These are phyloP conservation scores for Xenopus laevis DNA, from an alignment of 2,113 vertebrate species.

Conservation along the genomic window DNA sequence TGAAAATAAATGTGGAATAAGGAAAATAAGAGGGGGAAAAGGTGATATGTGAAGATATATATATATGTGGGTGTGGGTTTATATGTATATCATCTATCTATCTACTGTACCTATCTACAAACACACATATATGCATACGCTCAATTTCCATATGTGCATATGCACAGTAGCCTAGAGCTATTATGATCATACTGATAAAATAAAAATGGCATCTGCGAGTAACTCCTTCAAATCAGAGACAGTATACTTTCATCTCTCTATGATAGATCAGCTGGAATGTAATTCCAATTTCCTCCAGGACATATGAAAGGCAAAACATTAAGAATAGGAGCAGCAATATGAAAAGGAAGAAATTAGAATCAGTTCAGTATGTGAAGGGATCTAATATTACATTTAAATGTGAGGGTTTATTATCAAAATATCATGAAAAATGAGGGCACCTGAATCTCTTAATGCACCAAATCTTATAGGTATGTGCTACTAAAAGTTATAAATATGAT, in stretches of 20 bases:
- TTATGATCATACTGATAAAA: conserved; percentile 11
- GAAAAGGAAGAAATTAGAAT: conserved; percentile 25
- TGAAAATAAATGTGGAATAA: background rate
- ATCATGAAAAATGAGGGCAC: conserved; percentile 45
- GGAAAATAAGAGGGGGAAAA: conserved; percentile 8
- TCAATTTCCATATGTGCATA: too few relatives aligned
- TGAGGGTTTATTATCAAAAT: conserved; percentile 28
- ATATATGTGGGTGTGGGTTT: too few relatives aligned
- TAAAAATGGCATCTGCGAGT: conserved; percentile 31
- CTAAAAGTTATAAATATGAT: conserved; percentile 39
- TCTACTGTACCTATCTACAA: too few relatives aligned
- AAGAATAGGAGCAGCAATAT: conserved; percentile 26
- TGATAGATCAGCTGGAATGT: conserved; percentile 28
- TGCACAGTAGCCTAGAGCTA: conserved; percentile 2
- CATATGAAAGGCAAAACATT: conserved; percentile 33
- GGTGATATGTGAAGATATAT: too few relatives aligned
- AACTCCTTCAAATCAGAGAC: conserved; percentile 15
- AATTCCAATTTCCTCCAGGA: conserved; percentile 36
- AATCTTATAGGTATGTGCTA: conserved; percentile 24
- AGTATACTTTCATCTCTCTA: conserved; percentile 36
- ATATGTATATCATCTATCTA: too few relatives aligned
- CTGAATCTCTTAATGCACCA: conserved; percentile 32
- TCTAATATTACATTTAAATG: conserved; percentile 33
- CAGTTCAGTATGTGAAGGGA: conserved; percentile 19
- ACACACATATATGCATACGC: too few relatives aligned